Base-by-base conservation (phyloP, 2,113 vertebrate genomes). In the Clarias magur region DNA sequence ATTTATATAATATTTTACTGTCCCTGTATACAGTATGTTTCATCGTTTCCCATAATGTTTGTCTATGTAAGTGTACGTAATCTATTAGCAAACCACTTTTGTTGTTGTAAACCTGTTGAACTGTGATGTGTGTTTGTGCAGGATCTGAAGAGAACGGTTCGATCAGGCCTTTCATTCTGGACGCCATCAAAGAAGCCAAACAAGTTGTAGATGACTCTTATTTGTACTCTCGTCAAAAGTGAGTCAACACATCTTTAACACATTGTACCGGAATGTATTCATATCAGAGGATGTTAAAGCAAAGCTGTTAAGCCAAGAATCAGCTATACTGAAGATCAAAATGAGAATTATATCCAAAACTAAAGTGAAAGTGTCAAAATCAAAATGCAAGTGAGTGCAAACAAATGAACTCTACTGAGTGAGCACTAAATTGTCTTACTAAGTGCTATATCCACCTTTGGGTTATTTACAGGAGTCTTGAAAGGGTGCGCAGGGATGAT, bases 161-260 rank as follows among this genome's bases (percentile, higher is more conserved):
- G 21, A 91, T 87, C 0, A 95, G 93, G 3, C 7, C 81, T 0
- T 73, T 93, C 54, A 89, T 98, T 56, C 90, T 94, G 65, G 87
- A 86, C n/a, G 94, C 94, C 21, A 91, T 96, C 90, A 75, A 94
- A 0, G 92, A 97, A 54, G 96, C 97, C 59, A 97, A 95, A 91
- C 89, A 42, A 75, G 53, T 95, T 0, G 96, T 98, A 84, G 96
- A 99, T 80, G 91, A 92, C 4, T 95, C 97, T 0, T 98, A 98
- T 92, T 95, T 93, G 78, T 94, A 88, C 73, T 96, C 95, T 0
- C 92, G 96, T 56, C 89, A 94, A 10, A 90, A 93, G 95, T 96
- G 83, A 93, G 95, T 94, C 17, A 53, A 17, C 8, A 3, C 15
- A 27, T 53, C 57, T 57, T 62, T 53, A 62, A 67, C 16, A 6